Evolutionary conservation across 2,113 vertebrate species (phyloP).

Genomic region (Dipodomys merriami): DNA sequence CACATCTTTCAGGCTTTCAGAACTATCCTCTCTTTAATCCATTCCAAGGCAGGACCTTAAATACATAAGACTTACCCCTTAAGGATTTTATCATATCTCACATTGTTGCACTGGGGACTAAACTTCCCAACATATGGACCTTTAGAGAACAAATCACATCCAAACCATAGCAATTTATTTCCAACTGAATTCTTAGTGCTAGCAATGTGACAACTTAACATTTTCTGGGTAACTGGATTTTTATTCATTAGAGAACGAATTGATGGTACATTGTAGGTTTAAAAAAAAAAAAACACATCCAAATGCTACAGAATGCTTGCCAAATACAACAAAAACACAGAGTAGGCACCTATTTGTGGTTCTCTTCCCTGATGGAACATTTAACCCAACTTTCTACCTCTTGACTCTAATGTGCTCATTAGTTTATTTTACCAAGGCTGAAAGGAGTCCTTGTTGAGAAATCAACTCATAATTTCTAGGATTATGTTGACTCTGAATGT

Average conservation of each 20-base stretch:
- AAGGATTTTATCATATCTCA: neutral
- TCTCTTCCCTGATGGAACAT: neutral
- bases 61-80: neutral
- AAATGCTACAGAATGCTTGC: neutral
- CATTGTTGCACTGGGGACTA: neutral
- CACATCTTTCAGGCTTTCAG: neutral
- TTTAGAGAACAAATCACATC: neutral
- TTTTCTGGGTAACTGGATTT: neutral
- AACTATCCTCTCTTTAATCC: neutral
- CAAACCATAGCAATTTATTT: neutral
- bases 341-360: slow-evolving; percentile 5
- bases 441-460: slow-evolving; percentile 30
- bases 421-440: neutral
- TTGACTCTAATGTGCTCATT: slow-evolving; percentile 12
- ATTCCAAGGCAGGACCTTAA: neutral
- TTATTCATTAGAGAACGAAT: slow-evolving; percentile 37
- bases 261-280: neutral
- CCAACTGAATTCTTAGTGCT: neutral
- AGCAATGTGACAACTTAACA: neutral
- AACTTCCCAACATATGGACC: neutral
- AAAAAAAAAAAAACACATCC: neutral
- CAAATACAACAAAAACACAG: slow-evolving; percentile 4
- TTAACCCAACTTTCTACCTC: neutral
- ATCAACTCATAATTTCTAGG: neutral
- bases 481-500: neutral